A percentile compares a stretch with the other conserved stretches of the same genome.
Conservation (phyloP, 2,113 vertebrate genomes). For the Thomomys bottae region DNA sequence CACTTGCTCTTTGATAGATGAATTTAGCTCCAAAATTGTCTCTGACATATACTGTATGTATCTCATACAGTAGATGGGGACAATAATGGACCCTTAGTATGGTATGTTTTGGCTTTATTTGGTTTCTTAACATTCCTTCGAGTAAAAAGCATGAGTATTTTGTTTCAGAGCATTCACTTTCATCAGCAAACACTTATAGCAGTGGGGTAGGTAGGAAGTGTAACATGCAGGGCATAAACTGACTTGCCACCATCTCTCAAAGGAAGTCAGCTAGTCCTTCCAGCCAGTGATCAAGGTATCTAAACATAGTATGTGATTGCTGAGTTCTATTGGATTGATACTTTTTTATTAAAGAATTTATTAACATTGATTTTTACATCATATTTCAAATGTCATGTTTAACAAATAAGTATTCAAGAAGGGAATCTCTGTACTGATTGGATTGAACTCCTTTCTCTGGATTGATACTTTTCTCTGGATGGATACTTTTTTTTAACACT, state of each 20-base stretch:
- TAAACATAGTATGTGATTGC: background rate
- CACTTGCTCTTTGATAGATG: slow-evolving; percentile 37
- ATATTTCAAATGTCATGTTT: too few relatives aligned
- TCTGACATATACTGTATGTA: background rate
- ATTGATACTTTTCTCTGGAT: too few relatives aligned
- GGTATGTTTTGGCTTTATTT: background rate
- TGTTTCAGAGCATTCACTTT: background rate
- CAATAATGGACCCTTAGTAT: background rate
- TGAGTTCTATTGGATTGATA: background rate
- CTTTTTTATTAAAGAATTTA: background rate
- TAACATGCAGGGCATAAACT: background rate
- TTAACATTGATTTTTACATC: too few relatives aligned
- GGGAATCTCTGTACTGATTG: too few relatives aligned
- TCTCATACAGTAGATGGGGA: background rate
- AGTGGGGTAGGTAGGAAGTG: background rate
- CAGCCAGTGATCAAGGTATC: background rate
- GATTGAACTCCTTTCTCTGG: too few relatives aligned
- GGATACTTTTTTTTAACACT: background rate
- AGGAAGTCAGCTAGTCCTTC: background rate
- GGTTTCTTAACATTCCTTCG: slow-evolving; percentile 17
- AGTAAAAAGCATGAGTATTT: background rate
- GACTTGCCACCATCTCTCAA: background rate
- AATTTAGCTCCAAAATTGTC: background rate
- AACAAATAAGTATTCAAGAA: too few relatives aligned
- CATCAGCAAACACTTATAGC: background rate